These are phyloP conservation scores for Melanotaenia duboulayi DNA, from an alignment of 2,113 vertebrate species.

Conservation along the genomic window DNA sequence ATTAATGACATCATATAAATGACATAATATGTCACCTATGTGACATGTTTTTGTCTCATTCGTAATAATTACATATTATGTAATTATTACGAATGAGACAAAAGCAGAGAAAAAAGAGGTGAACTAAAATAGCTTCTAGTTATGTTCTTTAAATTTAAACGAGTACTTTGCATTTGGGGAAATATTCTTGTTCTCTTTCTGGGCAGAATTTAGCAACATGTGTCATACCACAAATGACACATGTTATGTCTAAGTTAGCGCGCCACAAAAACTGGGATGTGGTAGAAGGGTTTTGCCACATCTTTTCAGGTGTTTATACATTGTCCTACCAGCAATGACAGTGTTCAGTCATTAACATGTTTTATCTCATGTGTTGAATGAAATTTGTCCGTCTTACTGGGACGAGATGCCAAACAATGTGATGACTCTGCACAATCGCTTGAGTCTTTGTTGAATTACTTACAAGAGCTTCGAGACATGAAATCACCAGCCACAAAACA, in stretches of 20 bases:
- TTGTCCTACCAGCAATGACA: rapidly evolving
- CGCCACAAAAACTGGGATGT: background rate
- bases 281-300: rapidly evolving
- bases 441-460: background rate
- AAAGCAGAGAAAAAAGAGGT: slow-evolving; percentile 2
- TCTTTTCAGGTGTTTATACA: rapidly evolving
- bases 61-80: too few species aligned
- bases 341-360: too few species aligned
- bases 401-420: background rate
- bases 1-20: background rate
- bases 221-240: background rate
- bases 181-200: background rate
- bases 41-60: too few species aligned
- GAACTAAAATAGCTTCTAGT: background rate
- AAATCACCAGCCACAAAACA: too few species aligned
- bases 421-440: background rate
- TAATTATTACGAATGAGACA: slow-evolving; percentile 4
- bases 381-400: too few species aligned
- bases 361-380: too few species aligned
- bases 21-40: too few species aligned
- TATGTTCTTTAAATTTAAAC: background rate
- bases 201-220: background rate
- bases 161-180: background rate
- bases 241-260: background rate
- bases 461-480: background rate